phyloP scores from a whole-genome alignment of 2,797 vertebrate genomes.

The Hylomyscus alleni region DNA sequence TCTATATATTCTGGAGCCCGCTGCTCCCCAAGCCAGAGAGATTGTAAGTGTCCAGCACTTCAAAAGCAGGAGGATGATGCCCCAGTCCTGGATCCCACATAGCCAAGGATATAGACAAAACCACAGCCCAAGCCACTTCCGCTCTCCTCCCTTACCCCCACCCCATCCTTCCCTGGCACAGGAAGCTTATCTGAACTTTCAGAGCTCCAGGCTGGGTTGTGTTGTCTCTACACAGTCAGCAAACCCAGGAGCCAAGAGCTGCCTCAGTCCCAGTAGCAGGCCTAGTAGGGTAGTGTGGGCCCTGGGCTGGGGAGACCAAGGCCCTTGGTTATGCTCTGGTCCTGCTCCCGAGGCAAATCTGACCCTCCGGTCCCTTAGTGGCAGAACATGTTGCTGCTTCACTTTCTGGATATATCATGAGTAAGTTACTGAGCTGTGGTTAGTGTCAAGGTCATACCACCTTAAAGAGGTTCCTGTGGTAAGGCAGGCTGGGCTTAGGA shows the following conservation, averaged over 20 bases:
- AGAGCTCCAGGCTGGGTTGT: not conserved
- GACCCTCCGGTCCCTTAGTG: fast-evolving
- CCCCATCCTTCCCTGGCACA: not conserved
- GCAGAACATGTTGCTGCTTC: fast-evolving
- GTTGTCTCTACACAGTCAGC: not conserved
- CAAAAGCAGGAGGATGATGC: not conserved
- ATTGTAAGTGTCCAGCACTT: not conserved
- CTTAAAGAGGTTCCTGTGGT: not conserved
- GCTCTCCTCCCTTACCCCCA: too few species aligned
- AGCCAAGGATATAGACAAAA: not conserved
- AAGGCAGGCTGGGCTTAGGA: not conserved
- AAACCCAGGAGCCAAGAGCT: not conserved
- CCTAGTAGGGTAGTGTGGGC: not conserved
- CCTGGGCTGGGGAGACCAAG: not conserved
- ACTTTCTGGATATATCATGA: too few species aligned
- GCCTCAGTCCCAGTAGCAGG: not conserved
- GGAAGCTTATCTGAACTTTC: not conserved
- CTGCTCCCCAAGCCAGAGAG: not conserved
- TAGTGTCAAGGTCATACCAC: too few species aligned
- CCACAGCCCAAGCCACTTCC: not conserved
- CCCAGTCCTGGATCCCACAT: not conserved
- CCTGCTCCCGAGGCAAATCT: not conserved
- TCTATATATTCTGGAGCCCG: not conserved
- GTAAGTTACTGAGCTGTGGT: not conserved
- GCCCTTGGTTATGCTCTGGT: not conserved